Evolutionary conservation across 1,140 invertebrate genomes (phyloP).

Genomic region (Yoshiicerus persimilis): DNA sequence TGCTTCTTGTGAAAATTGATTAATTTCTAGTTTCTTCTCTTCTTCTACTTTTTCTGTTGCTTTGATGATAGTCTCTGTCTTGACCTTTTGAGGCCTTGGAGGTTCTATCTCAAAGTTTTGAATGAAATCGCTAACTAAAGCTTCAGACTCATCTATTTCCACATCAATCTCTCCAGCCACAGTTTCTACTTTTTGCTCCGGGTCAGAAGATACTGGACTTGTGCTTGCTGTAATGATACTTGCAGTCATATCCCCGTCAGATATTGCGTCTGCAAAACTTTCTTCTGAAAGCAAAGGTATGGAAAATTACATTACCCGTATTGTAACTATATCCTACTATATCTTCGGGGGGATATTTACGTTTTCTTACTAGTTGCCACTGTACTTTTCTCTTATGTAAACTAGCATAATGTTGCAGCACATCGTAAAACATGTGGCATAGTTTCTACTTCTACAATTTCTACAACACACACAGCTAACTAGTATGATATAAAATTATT

Average conservation of each 20-base stretch:
- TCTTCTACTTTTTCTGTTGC: conserved; percentile 45
- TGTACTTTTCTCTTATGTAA: no score
- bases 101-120: conserved; percentile 43
- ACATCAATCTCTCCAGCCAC: not conserved
- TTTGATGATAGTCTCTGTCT: conserved; percentile 49
- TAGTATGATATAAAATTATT: no score
- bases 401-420: no score
- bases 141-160: conserved; percentile 43
- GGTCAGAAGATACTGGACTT: not conserved
- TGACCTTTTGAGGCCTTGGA: conserved; percentile 43
- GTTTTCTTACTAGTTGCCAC: no score
- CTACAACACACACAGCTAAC: no score
- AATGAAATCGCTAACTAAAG: conserved; percentile 42
- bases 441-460: no score
- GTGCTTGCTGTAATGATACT: not conserved
- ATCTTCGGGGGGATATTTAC: not conserved
- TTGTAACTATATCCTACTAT: not conserved
- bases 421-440: no score
- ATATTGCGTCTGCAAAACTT: conserved; percentile 20
- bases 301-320: not conserved
- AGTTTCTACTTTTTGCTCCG: not conserved
- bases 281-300: conserved; percentile 25
- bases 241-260: not conserved
- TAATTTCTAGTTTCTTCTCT: conserved; percentile 54
- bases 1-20: conserved; percentile 51